Percentiles rank a stretch among this genome's conserved stretches.
phyloP scores from a whole-genome alignment of 1,140 invertebrate genomes.

The Triops cancriformis region DNA sequence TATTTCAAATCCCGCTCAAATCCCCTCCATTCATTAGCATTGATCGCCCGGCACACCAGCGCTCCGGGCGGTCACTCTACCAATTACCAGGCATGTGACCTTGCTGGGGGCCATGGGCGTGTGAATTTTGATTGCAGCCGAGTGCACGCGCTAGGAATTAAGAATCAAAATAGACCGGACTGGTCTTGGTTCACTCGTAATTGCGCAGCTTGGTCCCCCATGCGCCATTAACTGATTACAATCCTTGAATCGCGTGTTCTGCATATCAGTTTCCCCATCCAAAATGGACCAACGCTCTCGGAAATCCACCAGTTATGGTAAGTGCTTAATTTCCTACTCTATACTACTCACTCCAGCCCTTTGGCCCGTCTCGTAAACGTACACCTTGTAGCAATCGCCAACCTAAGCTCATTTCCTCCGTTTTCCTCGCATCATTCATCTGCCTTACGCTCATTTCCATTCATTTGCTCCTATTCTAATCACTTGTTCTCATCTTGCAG shows the following conservation, averaged over 20 bases:
- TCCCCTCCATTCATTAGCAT: too few species aligned
- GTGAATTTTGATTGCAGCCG: not conserved
- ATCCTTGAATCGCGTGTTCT: too few species aligned
- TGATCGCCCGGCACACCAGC: too few species aligned
- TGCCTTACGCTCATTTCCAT: not conserved
- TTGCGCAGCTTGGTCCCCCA: not conserved
- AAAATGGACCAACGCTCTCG: not conserved
- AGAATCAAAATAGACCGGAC: not conserved
- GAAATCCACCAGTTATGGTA: constrained; percentile 1
- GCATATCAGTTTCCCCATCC: too few species aligned
- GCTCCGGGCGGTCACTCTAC: too few species aligned
- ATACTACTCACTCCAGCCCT: too few species aligned
- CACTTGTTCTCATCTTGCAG: not conserved
- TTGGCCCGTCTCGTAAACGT: not conserved
- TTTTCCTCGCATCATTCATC: not conserved
- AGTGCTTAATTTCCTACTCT: too few species aligned
- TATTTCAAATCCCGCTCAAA: too few species aligned
- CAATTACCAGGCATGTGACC: not conserved
- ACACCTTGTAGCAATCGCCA: too few species aligned
- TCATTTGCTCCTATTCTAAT: not conserved
- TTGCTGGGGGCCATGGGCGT: constrained; percentile 3
- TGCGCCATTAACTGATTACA: too few species aligned
- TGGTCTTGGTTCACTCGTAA: not conserved
- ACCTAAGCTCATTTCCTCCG: not conserved
- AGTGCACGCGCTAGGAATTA: not conserved